Evolutionary conservation across 1,140 invertebrate genomes (phyloP).

Genomic region (Linepithema humile): DNA sequence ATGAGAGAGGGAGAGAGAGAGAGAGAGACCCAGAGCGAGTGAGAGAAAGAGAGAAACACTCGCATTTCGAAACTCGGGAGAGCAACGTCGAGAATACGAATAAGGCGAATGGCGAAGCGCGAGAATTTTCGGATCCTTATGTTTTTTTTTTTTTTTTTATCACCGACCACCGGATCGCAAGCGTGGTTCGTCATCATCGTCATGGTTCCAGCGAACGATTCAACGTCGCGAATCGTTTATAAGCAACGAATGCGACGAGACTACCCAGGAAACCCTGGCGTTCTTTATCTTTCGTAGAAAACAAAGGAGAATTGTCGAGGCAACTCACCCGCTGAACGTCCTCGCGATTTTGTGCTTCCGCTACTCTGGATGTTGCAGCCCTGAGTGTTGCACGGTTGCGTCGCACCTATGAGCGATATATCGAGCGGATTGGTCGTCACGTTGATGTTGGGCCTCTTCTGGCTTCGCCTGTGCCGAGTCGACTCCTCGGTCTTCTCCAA

Average conservation of each 20-base stretch:
- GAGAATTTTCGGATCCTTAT: background rate
- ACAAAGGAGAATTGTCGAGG: background rate
- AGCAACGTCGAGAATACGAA: background rate
- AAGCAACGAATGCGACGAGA: too few species aligned
- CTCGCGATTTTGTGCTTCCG: constrained; percentile 71
- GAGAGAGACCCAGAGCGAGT: background rate
- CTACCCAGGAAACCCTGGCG: background rate
- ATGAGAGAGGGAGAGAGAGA: background rate
- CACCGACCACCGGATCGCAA: background rate
- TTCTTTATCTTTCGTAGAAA: background rate
- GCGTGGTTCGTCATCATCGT: background rate
- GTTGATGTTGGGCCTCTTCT: constrained; percentile 85
- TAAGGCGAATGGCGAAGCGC: background rate
- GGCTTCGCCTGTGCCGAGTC: constrained; percentile 61
- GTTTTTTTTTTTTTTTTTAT: too few species aligned
- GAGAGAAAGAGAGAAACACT: constrained; percentile 6
- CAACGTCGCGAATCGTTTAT: background rate
- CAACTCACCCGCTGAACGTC: constrained; percentile 78
- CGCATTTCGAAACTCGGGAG: background rate
- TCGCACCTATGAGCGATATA: constrained; percentile 76
- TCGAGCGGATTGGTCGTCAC: constrained; percentile 88
- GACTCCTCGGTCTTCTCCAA: constrained; percentile 31
- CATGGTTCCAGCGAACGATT: background rate
- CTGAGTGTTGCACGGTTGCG: constrained; percentile 62
- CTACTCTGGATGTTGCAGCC: constrained; percentile 67